phyloP scores from a whole-genome alignment of 1,140 invertebrate genomes.

The Calycopis cecrops region DNA sequence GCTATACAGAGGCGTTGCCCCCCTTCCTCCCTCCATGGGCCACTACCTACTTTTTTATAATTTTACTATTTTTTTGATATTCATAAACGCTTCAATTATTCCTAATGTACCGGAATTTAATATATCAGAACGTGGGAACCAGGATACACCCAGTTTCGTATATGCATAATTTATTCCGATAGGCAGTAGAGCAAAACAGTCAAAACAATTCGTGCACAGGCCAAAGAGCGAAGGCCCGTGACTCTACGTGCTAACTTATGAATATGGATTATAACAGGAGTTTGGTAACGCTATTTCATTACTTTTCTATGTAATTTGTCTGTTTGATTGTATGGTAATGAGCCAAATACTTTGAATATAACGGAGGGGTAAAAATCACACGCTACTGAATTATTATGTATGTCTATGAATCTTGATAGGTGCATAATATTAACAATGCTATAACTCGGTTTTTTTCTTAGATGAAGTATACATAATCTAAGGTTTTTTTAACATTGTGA shows the following conservation, averaged over 20 bases:
- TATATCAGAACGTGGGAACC: constrained; percentile 36
- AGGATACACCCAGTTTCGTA: constrained; percentile 11
- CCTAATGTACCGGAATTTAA: constrained; percentile 3
- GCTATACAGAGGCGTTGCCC: no score
- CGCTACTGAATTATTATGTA: neutral
- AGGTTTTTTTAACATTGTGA: no score
- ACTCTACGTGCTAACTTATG: neutral
- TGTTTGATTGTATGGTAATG: no score
- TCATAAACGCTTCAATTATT: no score
- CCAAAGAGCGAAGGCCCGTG: neutral
- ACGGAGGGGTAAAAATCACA: neutral
- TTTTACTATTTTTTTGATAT: no score
- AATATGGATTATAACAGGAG: constrained; percentile 2
- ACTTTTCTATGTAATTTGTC: neutral
- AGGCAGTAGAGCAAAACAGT: constrained; percentile 58
- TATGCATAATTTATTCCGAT: constrained; percentile 50
- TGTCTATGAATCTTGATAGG: no score
- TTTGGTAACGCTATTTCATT: neutral
- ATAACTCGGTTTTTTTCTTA: no score
- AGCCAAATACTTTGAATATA: no score
- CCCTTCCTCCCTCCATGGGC: no score
- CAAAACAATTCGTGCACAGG: constrained; percentile 39
- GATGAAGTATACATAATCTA: no score
- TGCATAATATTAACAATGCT: no score
- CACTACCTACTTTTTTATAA: no score